Conservation (phyloP, 2,888 invertebrate species). For the Apoderus coryli region DNA sequence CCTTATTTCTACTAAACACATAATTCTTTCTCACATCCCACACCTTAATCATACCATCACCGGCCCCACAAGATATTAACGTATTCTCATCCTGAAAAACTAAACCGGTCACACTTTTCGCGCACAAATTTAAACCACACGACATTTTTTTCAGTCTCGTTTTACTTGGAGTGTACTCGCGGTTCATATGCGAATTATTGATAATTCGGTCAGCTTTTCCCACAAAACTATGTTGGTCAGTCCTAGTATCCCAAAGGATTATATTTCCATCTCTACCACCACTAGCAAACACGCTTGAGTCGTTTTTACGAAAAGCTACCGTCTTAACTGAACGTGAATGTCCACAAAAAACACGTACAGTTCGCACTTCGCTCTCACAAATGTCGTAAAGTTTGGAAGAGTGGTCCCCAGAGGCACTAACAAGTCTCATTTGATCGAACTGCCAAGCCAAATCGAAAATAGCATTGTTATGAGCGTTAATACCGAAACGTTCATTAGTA, state of each 20-base stretch:
- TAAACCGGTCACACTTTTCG: constrained; percentile 68
- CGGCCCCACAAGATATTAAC: constrained; percentile 73
- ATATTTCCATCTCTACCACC: constrained; percentile 78
- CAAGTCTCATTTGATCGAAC: constrained; percentile 56
- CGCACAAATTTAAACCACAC: background rate
- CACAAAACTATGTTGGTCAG: constrained; percentile 30
- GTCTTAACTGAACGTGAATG: constrained; percentile 76
- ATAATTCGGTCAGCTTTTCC: constrained; percentile 59
- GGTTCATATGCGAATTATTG: constrained; percentile 43
- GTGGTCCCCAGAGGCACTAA: constrained; percentile 79
- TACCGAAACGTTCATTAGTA: constrained; percentile 28
- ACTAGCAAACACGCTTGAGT: constrained; percentile 67
- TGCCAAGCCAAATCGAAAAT: constrained; percentile 85
- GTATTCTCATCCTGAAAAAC: constrained; percentile 68
- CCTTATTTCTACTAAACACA: constrained; percentile 46
- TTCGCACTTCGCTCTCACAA: constrained; percentile 28
- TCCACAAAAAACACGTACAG: constrained; percentile 49
- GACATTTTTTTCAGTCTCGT: background rate
- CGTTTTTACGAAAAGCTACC: constrained; percentile 55
- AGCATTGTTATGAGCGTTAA: constrained; percentile 69
- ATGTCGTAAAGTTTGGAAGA: constrained; percentile 70
- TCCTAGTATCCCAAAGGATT: constrained; percentile 69
- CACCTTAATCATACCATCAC: constrained; percentile 72
- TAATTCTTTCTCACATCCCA: constrained; percentile 70
- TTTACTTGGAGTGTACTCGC: constrained; percentile 32